These are phyloP conservation scores for Barypeithes pellucidus DNA, from an alignment of 2,888 invertebrate genomes.

Conservation along the genomic window DNA sequence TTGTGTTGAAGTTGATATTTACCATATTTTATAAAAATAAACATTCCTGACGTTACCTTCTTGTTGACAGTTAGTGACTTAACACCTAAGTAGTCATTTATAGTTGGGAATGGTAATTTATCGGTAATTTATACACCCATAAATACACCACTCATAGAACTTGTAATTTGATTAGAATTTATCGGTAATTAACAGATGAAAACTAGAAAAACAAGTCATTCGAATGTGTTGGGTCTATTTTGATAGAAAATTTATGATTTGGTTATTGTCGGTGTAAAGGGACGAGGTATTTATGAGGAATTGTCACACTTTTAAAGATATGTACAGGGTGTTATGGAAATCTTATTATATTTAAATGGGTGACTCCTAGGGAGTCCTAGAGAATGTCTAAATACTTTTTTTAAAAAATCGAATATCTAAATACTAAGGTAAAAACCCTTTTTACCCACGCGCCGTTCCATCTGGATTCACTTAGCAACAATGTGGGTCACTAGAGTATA, in stretches of 20 bases:
- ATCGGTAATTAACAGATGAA: slow-evolving; percentile 23
- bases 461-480: too few species aligned
- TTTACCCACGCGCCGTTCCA: too few species aligned
- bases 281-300: neutral
- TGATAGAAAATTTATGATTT: neutral
- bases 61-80: slow-evolving; percentile 23
- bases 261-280: neutral
- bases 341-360: too few species aligned
- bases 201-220: slow-evolving; percentile 21
- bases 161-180: slow-evolving; percentile 33
- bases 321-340: too few species aligned
- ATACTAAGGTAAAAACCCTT: too few species aligned
- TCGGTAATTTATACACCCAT: slow-evolving; percentile 20
- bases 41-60: neutral
- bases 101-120: slow-evolving; percentile 17
- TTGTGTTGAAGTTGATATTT: too few species aligned
- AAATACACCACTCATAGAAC: slow-evolving; percentile 25
- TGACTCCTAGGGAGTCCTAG: too few species aligned
- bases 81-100: slow-evolving; percentile 26
- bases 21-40: neutral
- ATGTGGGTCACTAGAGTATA: too few species aligned
- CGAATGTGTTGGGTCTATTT: slow-evolving; percentile 20
- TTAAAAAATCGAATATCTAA: too few species aligned
- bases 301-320: too few species aligned
- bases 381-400: too few species aligned